Evolutionary conservation across 2,113 vertebrate species (phyloP), one percentile per base, ranked within the genome.

Genomic region (Salvelinus fontinalis): DNA sequence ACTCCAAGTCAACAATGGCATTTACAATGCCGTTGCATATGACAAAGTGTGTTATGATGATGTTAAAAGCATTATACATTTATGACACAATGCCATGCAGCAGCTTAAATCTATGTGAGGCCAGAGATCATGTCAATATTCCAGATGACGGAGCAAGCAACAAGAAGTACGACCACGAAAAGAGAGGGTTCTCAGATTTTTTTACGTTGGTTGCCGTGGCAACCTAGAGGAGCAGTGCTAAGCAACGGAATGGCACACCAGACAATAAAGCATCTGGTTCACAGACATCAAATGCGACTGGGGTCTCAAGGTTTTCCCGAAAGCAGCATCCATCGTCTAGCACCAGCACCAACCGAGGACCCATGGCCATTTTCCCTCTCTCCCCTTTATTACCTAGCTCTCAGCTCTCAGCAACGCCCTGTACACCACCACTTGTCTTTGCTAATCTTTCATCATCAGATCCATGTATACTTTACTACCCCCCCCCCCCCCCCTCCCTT

Each of bases 1-100:
- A 51, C 49, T 16, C 84, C 83, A 83, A 85, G 90, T 91, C 87
- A 88, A 85, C 88, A 78, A 78, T 34, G 81, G 88, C 86, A 86
- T 87, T 84, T 81, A 81, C 79, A 27, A 78, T 72, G 80, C 77
- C 87, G 76, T 89, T 88, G 49, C 9, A 79, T 71, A 86, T 86
- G 88, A 90, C 71, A 80, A 75, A 90, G 78, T 57, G 77, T 3
- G 76, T 78, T 57, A 24, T 81, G 80, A 86, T 84, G 78, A 80
- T 70, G 72, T 57, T 48, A 39, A 39, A 65, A 3, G 64, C 65
- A 26, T 11, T 66, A 6, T 13, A 66, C 64, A 26, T 66, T n/a
- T 27, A 12, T 27, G 9, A 12, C 26, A 66, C 11, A 7, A 66
- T 57, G 54, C 29, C n/a, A 18, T 27, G 39, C 24, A 64, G 73